Evolutionary conservation across 1,140 invertebrate genomes (phyloP).

Genomic region (Patella vulgata): DNA sequence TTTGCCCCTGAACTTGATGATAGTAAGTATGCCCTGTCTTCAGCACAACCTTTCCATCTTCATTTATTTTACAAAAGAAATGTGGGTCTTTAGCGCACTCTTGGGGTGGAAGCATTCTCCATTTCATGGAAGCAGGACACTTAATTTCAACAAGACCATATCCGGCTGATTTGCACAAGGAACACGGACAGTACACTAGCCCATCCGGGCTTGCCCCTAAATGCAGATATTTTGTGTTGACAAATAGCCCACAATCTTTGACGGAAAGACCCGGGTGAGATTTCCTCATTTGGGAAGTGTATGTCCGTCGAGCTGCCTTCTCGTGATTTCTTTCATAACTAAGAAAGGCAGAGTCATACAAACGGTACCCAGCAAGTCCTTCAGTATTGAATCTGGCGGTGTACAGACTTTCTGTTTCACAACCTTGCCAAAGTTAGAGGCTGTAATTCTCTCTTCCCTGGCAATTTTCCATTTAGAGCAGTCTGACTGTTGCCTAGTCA

Average conservation of each 20-base stretch:
- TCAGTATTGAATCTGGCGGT: too few relatives aligned
- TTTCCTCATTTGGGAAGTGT: not conserved
- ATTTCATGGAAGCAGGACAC: constrained; percentile 18
- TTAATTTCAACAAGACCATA: constrained; percentile 26
- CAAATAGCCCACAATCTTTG: not conserved
- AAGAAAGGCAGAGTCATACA: too few relatives aligned
- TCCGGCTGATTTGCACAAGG: constrained; percentile 18
- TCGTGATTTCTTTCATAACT: too few relatives aligned
- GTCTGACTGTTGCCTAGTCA: too few relatives aligned
- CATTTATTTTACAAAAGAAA: constrained; percentile 12
- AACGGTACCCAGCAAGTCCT: too few relatives aligned
- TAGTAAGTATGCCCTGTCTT: constrained; percentile 59
- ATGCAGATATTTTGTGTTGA: not conserved
- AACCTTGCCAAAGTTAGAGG: too few relatives aligned
- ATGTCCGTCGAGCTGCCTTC: constrained; percentile 1
- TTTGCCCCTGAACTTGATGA: constrained; percentile 64
- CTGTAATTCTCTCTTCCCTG: too few relatives aligned
- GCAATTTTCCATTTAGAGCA: too few relatives aligned
- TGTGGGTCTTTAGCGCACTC: constrained; percentile 11
- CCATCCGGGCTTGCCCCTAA: constrained; percentile 10
- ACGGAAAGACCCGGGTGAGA: not conserved
- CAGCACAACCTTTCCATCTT: constrained; percentile 27
- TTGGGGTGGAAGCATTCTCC: constrained; percentile 7
- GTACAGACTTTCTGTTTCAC: too few relatives aligned
- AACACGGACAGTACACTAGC: constrained; percentile 22